Evolutionary conservation across 2,888 invertebrate genomes (phyloP), one percentile per base, ranked within the genome.

Genomic region (Ditula angustiorana): DNA sequence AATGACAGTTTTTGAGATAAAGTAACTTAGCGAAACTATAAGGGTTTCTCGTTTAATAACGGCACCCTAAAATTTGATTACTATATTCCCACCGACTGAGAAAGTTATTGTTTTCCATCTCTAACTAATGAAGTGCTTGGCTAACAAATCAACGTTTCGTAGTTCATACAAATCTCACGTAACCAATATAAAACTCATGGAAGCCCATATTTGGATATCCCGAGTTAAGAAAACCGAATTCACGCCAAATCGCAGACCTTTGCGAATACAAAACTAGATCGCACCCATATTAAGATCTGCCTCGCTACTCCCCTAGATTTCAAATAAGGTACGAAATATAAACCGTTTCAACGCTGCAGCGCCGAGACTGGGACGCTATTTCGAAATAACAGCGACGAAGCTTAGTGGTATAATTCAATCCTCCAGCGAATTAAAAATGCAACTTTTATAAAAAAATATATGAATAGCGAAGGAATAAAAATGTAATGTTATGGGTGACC

Each of bases 241-340:
- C 37, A 21, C 41, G 60, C 35, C 61, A 55, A 55, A 61, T 55
- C 46, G 61, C 61, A 55, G 37, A 53, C 55, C 33, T 28, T 46
- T 61, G 21, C 55, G 47, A 55, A 55, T 61, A 55, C 61, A 55
- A 33, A 61, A 55, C 47, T 47, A 61, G 53, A 61, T 55, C 53
- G 46, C 46, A 41, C 53, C 35, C 46, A 24, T 61, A 55, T 35
- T 35, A 47, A 61, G 53, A 55, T 46, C 35, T 46, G 53, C 53
- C 28, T 26, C 33, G 10, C 19, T 24, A 30, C 28, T 21, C 21
- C 24, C 24, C 10, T 59, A 19, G 53, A 46, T 46, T 53, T 46
- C 52, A 19, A 61, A 61, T 53, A 61, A 61, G 33, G 21, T 16
- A 19, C 26, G 26, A 56, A 19, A 41, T 19, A 13, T 37, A 37